Conservation (phyloP, 2,888 invertebrate genomes). For the Drosophila ustulata region DNA sequence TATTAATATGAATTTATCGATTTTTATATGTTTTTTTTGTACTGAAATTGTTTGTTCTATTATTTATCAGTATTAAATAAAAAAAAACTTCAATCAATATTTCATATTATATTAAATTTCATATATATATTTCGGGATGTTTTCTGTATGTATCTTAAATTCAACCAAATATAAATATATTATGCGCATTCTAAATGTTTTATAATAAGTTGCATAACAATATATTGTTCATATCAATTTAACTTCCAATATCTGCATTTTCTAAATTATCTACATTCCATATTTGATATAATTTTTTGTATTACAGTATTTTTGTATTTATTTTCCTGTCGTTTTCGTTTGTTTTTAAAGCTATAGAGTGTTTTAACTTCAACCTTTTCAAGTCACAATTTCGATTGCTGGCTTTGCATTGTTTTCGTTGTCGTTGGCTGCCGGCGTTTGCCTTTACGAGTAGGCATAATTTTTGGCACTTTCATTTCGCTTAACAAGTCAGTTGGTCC, state of each 20-base stretch:
- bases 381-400: background rate
- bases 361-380: background rate
- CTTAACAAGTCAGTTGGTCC: constrained; percentile 25
- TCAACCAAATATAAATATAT: background rate
- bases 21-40: no score
- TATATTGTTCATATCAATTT: no score
- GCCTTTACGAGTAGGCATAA: constrained; percentile 49
- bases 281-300: no score
- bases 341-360: constrained; percentile 1
- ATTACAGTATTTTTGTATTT: no score
- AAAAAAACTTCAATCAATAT: background rate
- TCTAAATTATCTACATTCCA: no score
- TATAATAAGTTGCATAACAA: no score
- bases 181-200: no score
- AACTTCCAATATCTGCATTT: no score
- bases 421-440: constrained; percentile 23
- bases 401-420: constrained; percentile 46
- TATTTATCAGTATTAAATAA: background rate
- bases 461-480: constrained; percentile 71
- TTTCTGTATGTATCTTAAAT: background rate
- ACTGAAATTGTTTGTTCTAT: no score
- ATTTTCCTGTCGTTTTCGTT: no score
- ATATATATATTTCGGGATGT: background rate
- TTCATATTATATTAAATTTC: background rate
- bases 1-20: no score